Percentiles rank a stretch among this genome's conserved stretches.
Conservation (phyloP, 2,797 vertebrate species). For the Garrulus glandarius region DNA sequence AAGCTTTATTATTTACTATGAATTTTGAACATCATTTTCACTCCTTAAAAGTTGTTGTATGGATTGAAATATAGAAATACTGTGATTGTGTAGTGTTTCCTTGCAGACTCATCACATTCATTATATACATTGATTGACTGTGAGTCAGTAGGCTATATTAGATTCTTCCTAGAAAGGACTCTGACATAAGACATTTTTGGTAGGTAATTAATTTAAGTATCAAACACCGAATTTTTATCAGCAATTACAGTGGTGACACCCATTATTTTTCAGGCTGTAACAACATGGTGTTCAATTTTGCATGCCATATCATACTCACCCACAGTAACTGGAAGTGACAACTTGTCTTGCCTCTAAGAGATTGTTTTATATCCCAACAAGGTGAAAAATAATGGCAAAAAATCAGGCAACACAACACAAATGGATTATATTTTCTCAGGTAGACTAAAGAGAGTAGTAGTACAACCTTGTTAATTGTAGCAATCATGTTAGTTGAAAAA, state of each 20-base stretch:
- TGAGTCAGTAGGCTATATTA: background rate
- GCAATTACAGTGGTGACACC: slow-evolving; percentile 45
- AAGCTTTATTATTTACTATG: slow-evolving; percentile 1
- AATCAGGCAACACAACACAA: background rate
- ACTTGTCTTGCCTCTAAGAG: slow-evolving; percentile 21
- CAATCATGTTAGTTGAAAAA: background rate
- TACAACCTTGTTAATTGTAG: background rate
- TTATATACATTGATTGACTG: slow-evolving; percentile 10
- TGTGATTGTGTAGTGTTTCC: background rate
- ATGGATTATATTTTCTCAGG: background rate
- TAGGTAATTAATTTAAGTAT: slow-evolving; percentile 62
- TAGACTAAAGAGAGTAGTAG: background rate
- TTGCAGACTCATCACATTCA: background rate
- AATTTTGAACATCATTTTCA: slow-evolving; percentile 39
- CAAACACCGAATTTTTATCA: slow-evolving; percentile 51
- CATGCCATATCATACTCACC: slow-evolving; percentile 15
- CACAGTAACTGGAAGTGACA: slow-evolving; percentile 66
- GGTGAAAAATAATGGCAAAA: slow-evolving; percentile 23
- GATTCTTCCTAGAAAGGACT: background rate
- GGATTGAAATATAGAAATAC: slow-evolving; percentile 24
- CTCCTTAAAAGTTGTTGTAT: background rate
- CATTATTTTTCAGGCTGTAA: slow-evolving; percentile 49
- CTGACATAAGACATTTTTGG: background rate
- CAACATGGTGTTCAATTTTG: slow-evolving; percentile 51
- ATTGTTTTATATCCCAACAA: slow-evolving; percentile 38